Evolutionary conservation across 1,140 invertebrate genomes (phyloP).

Genomic region (Calycopis cecrops): DNA sequence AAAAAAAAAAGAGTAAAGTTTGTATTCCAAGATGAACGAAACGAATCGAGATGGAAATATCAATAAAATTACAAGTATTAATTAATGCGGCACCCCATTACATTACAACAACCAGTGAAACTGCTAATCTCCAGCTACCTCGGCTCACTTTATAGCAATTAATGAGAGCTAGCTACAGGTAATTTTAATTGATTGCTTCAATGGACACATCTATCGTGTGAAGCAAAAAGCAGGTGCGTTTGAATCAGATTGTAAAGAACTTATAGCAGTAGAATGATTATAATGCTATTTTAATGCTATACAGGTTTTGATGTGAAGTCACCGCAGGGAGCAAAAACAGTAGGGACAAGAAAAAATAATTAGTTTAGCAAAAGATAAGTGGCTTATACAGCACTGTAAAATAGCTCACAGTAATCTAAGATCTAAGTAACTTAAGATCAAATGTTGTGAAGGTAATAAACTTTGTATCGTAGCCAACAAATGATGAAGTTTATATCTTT

Average conservation of each 20-base stretch:
- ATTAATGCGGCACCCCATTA: too few relatives aligned
- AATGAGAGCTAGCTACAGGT: not conserved
- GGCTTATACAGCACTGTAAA: conserved; percentile 1
- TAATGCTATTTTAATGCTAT: conserved; percentile 15
- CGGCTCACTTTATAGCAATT: not conserved
- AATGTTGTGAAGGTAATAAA: too few relatives aligned
- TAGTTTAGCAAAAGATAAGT: not conserved
- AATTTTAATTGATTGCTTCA: not conserved
- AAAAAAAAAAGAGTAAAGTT: too few relatives aligned
- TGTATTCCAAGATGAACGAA: too few relatives aligned
- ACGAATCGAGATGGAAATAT: too few relatives aligned
- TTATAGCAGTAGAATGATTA: conserved; percentile 9
- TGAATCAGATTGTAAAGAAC: conserved; percentile 12
- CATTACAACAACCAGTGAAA: too few relatives aligned
- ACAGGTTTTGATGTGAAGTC: conserved; percentile 12
- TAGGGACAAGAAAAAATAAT: conserved; percentile 2
- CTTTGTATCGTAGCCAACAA: not conserved
- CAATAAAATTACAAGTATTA: too few relatives aligned
- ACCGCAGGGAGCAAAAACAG: conserved; percentile 9
- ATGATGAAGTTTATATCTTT: not conserved
- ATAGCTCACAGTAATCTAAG: too few relatives aligned
- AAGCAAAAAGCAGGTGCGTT: conserved; percentile 13
- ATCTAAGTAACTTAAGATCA: too few relatives aligned
- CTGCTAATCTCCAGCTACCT: too few relatives aligned
- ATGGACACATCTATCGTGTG: conserved; percentile 2